phyloP scores from a whole-genome alignment of 2,113 vertebrate species.

The Piaya cayana region DNA sequence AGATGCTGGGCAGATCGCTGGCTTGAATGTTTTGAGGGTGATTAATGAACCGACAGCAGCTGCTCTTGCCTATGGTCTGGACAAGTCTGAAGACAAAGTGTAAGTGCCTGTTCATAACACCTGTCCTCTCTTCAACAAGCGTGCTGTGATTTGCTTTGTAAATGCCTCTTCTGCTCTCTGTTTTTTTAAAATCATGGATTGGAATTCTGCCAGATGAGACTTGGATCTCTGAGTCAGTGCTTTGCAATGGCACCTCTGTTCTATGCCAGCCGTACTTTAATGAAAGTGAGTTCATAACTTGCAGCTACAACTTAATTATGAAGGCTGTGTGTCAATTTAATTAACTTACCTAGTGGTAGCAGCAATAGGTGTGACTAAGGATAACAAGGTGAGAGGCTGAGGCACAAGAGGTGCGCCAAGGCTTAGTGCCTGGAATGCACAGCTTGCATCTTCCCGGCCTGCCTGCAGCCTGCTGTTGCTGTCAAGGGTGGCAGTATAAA shows the following conservation, averaged over 20 bases:
- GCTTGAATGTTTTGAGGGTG: conserved; percentile 94
- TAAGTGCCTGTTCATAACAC: conserved; percentile 67
- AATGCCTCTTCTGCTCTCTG: not conserved
- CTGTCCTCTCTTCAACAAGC: not conserved
- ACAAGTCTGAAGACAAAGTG: conserved; percentile 97
- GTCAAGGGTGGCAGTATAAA: not conserved
- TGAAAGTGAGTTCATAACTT: not conserved
- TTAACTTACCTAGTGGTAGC: not conserved
- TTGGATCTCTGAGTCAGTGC: not conserved
- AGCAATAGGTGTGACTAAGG: not conserved
- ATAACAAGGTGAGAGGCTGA: not conserved
- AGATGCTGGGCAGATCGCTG: conserved; percentile 95
- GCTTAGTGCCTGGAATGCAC: not conserved
- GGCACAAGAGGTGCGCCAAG: not conserved
- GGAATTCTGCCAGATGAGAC: not conserved
- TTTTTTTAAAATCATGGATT: not conserved
- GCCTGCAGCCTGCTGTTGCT: not conserved
- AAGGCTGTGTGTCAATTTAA: not conserved
- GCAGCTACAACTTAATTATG: not conserved
- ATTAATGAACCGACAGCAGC: conserved; percentile 98
- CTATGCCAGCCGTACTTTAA: not conserved
- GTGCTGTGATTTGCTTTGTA: not conserved
- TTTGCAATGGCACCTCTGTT: not conserved
- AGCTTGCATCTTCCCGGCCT: not conserved
- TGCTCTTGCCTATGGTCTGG: conserved; percentile 96